A percentile compares a stretch with the other conserved stretches of the same genome.
phyloP scores from a whole-genome alignment of 2,888 invertebrate genomes.

The Neoascia interrupta region DNA sequence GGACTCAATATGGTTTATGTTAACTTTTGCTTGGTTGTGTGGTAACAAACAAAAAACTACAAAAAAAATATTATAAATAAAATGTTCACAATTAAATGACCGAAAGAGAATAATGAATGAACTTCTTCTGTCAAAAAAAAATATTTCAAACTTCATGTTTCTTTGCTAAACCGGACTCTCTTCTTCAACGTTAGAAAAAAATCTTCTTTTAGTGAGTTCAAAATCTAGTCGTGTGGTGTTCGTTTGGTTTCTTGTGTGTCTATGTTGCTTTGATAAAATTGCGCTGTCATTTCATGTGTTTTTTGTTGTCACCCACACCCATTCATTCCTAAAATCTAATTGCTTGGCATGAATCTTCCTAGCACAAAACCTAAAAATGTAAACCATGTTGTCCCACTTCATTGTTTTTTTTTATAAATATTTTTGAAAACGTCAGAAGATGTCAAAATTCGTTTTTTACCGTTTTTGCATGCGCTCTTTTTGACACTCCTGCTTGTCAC shows the following conservation, averaged over 20 bases:
- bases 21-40: conserved; percentile 66
- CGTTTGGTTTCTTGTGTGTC: conserved; percentile 25
- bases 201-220: conserved; percentile 61
- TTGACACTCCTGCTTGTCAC: conserved; percentile 24
- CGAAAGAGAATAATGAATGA: conserved; percentile 12
- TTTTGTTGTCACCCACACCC: conserved; percentile 39
- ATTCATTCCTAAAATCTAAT: conserved; percentile 32
- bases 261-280: conserved; percentile 43
- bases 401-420: conserved; percentile 16
- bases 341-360: conserved; percentile 47
- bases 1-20: conserved; percentile 69
- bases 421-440: conserved; percentile 18
- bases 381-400: conserved; percentile 78
- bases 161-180: conserved; percentile 52
- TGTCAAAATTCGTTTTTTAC: conserved; percentile 2
- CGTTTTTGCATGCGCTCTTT: conserved; percentile 43
- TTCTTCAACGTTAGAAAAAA: conserved; percentile 41
- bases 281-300: conserved; percentile 46
- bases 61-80: background rate
- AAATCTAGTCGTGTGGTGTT: conserved; percentile 25
- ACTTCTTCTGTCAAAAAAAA: conserved; percentile 54
- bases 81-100: background rate
- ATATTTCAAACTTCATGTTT: conserved; percentile 29
- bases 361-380: conserved; percentile 60
- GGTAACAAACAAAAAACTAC: conserved; percentile 46